phyloP scores from a whole-genome alignment of 2,113 vertebrate species.

The Halichoeres trimaculatus region DNA sequence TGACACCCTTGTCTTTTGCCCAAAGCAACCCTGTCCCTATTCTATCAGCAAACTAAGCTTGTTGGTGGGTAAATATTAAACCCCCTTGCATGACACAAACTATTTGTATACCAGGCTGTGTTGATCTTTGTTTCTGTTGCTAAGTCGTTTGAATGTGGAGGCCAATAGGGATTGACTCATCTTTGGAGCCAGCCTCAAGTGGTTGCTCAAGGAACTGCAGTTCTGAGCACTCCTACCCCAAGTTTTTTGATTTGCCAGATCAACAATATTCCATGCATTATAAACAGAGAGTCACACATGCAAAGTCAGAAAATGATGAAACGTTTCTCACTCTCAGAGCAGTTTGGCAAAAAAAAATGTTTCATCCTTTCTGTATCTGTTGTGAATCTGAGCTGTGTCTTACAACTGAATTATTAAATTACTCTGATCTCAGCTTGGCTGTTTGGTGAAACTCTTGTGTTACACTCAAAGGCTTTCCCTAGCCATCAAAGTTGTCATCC shows the following conservation, averaged over 20 bases:
- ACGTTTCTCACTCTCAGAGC: slow-evolving; percentile 2
- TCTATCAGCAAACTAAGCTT: no score
- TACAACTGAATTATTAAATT: slow-evolving; percentile 11
- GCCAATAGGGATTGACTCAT: no score
- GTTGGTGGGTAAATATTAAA: no score
- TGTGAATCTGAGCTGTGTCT: slow-evolving; percentile 26
- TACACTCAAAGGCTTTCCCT: slow-evolving; percentile 41
- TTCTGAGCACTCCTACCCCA: neutral
- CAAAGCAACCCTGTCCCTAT: no score
- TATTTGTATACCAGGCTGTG: no score
- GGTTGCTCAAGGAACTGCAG: neutral
- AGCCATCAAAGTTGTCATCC: slow-evolving; percentile 43
- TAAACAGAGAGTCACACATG: no score
- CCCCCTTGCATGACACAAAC: no score
- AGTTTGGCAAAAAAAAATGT: neutral
- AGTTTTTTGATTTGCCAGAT: neutral
- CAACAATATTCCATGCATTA: slow-evolving; percentile 19
- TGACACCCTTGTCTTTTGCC: no score
- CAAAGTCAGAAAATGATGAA: no score
- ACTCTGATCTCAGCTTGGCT: slow-evolving; percentile 35
- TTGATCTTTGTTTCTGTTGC: no score
- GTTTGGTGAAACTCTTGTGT: slow-evolving; percentile 20
- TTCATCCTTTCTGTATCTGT: slow-evolving; percentile 1
- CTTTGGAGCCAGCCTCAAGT: no score
- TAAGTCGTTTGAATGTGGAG: no score